These are phyloP conservation scores for Lytechinus variegatus DNA, from an alignment of 35 echinoderm and acorn worm species.

Conservation along the genomic window DNA sequence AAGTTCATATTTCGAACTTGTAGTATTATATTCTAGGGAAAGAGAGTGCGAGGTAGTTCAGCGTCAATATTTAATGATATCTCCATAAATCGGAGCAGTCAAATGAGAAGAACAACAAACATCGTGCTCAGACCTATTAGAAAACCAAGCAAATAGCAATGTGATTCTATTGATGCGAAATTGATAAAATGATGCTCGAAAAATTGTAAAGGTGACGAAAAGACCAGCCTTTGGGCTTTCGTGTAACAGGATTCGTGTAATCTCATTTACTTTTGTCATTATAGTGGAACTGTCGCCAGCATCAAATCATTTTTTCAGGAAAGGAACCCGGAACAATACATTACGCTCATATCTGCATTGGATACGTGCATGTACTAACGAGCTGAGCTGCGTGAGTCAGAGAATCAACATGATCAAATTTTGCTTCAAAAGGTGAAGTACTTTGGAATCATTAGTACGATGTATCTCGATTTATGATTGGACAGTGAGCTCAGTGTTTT, in stretches of 20 bases:
- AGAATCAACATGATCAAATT: no score
- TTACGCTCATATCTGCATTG: neutral
- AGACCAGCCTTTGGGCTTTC: neutral
- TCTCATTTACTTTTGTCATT: neutral
- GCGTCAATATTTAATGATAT: conserved; percentile 5
- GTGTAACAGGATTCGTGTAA: neutral
- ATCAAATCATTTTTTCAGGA: neutral
- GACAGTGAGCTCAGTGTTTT: neutral
- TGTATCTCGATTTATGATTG: neutral
- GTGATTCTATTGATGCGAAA: neutral
- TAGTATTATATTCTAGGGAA: neutral
- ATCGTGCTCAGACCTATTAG: neutral
- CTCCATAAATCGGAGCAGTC: neutral
- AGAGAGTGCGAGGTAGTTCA: neutral
- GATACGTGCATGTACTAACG: neutral
- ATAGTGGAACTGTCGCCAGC: neutral
- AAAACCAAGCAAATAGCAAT: neutral
- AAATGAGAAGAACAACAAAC: neutral
- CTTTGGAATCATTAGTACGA: neutral
- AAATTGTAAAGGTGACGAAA: neutral
- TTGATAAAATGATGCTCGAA: neutral
- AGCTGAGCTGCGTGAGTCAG: neutral
- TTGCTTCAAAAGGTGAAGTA: neutral
- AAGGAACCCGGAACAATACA: neutral
- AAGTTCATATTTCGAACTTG: neutral